phyloP scores from a whole-genome alignment of 2,888 invertebrate species.

The Tiphia femorata region DNA sequence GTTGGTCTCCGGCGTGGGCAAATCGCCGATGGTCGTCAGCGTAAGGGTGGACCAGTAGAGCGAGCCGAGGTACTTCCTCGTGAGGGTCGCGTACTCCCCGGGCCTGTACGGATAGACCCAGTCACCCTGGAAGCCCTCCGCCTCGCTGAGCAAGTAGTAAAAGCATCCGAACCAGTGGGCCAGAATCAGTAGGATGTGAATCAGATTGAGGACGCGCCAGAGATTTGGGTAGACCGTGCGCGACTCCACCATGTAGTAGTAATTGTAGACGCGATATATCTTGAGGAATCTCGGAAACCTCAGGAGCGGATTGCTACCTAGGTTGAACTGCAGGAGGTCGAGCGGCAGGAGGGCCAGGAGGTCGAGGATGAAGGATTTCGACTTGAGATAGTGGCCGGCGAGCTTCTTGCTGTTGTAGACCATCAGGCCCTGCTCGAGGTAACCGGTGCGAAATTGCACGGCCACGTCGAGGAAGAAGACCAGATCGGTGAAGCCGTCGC shows the following conservation, averaged over 20 bases:
- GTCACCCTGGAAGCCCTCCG: constrained; percentile 89
- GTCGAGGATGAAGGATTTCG: constrained; percentile 88
- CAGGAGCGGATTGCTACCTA: constrained; percentile 87
- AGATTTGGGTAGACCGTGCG: constrained; percentile 96
- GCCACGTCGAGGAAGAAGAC: constrained; percentile 90
- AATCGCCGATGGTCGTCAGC: constrained; percentile 94
- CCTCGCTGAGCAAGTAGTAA: constrained; percentile 93
- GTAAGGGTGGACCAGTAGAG: constrained; percentile 97
- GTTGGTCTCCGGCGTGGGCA: constrained; percentile 95
- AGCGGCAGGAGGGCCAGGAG: constrained; percentile 85
- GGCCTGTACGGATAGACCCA: constrained; percentile 92
- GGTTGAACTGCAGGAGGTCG: constrained; percentile 87
- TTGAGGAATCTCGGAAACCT: constrained; percentile 91
- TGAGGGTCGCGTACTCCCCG: constrained; percentile 90
- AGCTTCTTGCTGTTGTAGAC: constrained; percentile 92
- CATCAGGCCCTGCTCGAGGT: constrained; percentile 94
- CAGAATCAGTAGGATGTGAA: constrained; percentile 93
- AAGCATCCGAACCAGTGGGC: constrained; percentile 99
- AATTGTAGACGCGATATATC: constrained; percentile 91
- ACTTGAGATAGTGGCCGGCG: constrained; percentile 88
- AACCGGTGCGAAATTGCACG: constrained; percentile 94
- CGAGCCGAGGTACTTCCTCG: constrained; percentile 93
- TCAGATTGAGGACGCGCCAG: constrained; percentile 94
- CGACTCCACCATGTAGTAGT: constrained; percentile 97
- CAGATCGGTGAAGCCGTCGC: constrained; percentile 88